Base-by-base conservation (phyloP, 2,797 vertebrate species). In the Calcarius lapponicus region DNA sequence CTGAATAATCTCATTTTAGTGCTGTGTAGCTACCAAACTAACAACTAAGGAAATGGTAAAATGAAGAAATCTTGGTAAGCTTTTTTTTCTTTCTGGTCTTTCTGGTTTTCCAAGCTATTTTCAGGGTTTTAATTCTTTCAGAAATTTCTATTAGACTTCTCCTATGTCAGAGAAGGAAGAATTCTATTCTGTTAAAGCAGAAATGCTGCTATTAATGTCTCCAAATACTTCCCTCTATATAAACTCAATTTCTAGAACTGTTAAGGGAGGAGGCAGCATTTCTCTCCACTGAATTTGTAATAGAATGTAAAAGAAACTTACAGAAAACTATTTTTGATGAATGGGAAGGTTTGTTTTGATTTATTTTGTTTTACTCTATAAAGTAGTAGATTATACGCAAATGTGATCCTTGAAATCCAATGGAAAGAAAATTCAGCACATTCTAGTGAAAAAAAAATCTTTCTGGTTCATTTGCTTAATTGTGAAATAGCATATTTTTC, bases 401-500 rank as follows among this genome's bases (percentile, higher is more conserved):
- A 54, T 42, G 12, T 48, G 54, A 62, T 90, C 61, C 50, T 72
- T 83, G 24, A 75, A 94, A 89, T 82, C 42, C 53, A 80, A 28
- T 62, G 53, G 65, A 67, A 86, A 74, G 66, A 86, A 65, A 85
- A 87, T 88, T 75, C 65, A 66, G 43, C 22, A 71, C 8, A 53
- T 81, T 96, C 17, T n/a, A n/a, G n/a, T n/a, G n/a, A n/a, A n/a
- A n/a, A n/a, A n/a, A n/a, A 85, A 54, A 36, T 31, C 4, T 48
- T 92, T 85, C 69, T 75, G 69, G 66, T 91, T 95, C 48, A 92
- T 92, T 91, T 95, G 28, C 80, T 96, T 94, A 78, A 75, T 90
- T 96, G 43, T 87, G 62, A 95, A 93, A 83, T 80, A 92, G 25
- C 43, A 38, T 80, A 66, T 92, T 92, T 91, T 92, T 90, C 71